phyloP scores from a whole-genome alignment of 1,140 invertebrate genomes.

The Drosophila miranda region DNA sequence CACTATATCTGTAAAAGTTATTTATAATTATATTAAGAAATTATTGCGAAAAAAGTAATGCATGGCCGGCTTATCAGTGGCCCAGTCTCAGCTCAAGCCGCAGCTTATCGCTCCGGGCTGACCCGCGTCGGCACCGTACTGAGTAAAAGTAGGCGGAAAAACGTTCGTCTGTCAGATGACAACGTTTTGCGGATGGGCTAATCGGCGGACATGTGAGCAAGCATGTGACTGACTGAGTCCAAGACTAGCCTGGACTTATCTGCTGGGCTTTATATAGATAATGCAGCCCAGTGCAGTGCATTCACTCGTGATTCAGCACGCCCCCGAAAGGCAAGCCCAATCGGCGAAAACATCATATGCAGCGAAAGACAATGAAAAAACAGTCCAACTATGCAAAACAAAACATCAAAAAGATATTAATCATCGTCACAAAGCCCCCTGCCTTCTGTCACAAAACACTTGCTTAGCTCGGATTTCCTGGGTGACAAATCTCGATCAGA shows the following conservation, averaged over 20 bases:
- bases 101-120: slow-evolving; percentile 32
- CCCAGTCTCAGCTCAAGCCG: slow-evolving; percentile 7
- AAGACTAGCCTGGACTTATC: slow-evolving; percentile 41
- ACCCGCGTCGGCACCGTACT: slow-evolving; percentile 4
- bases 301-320: slow-evolving; percentile 27
- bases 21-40: slow-evolving; percentile 36
- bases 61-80: slow-evolving; percentile 25
- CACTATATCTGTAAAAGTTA: slow-evolving; percentile 17
- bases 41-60: slow-evolving; percentile 20
- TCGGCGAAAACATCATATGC: slow-evolving; percentile 11
- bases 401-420: slow-evolving; percentile 39
- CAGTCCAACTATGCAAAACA: slow-evolving; percentile 41
- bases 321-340: slow-evolving; percentile 14
- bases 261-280: slow-evolving; percentile 11
- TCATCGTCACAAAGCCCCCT: slow-evolving; percentile 14
- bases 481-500: slow-evolving; percentile 4
- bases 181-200: slow-evolving; percentile 43
- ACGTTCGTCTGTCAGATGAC: slow-evolving; percentile 10
- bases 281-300: slow-evolving; percentile 15
- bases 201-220: slow-evolving; percentile 39
- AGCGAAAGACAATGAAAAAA: too few species aligned
- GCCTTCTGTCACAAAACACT: slow-evolving; percentile 28
- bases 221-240: slow-evolving; percentile 42
- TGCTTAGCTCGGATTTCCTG: slow-evolving; percentile 28
- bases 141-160: slow-evolving; percentile 18